These are phyloP conservation scores for Tortrix viridana DNA, from an alignment of 2,888 invertebrate genomes.

Conservation along the genomic window DNA sequence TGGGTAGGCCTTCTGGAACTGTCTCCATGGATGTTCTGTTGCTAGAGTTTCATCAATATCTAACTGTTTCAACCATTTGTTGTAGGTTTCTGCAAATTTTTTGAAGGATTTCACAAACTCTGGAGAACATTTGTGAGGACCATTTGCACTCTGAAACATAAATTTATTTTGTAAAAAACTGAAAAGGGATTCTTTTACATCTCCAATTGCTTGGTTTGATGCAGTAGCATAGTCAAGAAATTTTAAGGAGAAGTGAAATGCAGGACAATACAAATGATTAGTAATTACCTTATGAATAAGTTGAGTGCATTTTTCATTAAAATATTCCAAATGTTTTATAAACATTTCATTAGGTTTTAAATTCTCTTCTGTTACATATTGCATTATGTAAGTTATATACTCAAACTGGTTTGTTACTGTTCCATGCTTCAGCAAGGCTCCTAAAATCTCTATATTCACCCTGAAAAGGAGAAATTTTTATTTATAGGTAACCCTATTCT, in stretches of 20 bases:
- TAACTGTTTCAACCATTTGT: constrained; percentile 66
- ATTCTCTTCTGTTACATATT: constrained; percentile 84
- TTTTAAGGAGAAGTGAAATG: neutral
- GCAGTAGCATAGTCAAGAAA: too few relatives aligned
- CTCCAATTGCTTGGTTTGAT: too few relatives aligned
- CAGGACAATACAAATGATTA: neutral
- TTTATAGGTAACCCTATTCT: too few relatives aligned
- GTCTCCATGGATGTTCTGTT: constrained; percentile 86
- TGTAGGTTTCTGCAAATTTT: constrained; percentile 62
- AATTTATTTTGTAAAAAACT: too few relatives aligned
- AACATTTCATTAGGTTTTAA: constrained; percentile 86
- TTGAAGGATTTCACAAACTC: constrained; percentile 65
- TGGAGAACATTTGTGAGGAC: constrained; percentile 54
- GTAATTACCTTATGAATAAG: constrained; percentile 71
- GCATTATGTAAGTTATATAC: constrained; percentile 88
- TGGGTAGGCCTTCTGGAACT: constrained; percentile 78
- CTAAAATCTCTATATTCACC: constrained; percentile 89
- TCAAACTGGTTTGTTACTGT: constrained; percentile 84
- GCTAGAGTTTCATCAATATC: constrained; percentile 68
- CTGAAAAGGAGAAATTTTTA: constrained; percentile 72
- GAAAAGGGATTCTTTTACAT: too few relatives aligned
- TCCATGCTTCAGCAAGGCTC: constrained; percentile 88
- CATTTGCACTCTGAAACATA: constrained; percentile 65
- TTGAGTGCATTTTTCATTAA: constrained; percentile 82
- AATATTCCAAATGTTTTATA: constrained; percentile 85